Conservation (phyloP, 2,888 invertebrate species). For the Erebia palarica region DNA sequence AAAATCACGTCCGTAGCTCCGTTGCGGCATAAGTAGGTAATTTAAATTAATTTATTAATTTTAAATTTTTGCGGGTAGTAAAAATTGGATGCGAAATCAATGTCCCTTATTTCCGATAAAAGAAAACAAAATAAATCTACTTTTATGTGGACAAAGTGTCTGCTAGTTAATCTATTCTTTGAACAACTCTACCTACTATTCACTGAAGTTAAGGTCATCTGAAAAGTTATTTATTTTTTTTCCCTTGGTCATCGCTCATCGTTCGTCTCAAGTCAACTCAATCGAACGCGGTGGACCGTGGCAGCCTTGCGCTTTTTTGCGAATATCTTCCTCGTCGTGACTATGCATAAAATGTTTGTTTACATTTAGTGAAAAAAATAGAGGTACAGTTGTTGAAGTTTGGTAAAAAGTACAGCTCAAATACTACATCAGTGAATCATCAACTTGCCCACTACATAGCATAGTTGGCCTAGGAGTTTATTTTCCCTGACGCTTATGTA, state of each 20-base stretch:
- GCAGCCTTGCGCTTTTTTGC: conserved; percentile 52
- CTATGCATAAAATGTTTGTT: conserved; percentile 32
- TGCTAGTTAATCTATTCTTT: background rate
- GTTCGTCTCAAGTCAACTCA: conserved; percentile 15
- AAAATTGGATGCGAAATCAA: too few species aligned
- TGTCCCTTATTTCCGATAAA: too few species aligned
- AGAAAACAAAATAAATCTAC: background rate
- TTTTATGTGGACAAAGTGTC: conserved; percentile 25
- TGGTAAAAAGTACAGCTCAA: too few species aligned
- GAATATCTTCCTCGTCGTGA: conserved; percentile 33
- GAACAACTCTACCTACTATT: background rate
- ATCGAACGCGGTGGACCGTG: conserved; percentile 45
- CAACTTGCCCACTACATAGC: too few species aligned
- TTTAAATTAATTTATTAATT: too few species aligned
- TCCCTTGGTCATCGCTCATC: conserved; percentile 45
- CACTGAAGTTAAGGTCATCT: conserved; percentile 19
- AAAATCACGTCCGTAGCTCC: too few species aligned
- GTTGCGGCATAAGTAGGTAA: too few species aligned
- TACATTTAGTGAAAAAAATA: conserved; percentile 21
- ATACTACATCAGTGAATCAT: too few species aligned
- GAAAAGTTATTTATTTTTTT: conserved; percentile 48
- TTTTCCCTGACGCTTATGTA: too few species aligned
- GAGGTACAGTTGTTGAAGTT: background rate
- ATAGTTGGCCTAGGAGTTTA: too few species aligned
- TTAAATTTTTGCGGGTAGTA: too few species aligned